These are phyloP conservation scores for Dunckerocampus dactyliophorus DNA, from an alignment of 2,113 vertebrate species.

Conservation along the genomic window DNA sequence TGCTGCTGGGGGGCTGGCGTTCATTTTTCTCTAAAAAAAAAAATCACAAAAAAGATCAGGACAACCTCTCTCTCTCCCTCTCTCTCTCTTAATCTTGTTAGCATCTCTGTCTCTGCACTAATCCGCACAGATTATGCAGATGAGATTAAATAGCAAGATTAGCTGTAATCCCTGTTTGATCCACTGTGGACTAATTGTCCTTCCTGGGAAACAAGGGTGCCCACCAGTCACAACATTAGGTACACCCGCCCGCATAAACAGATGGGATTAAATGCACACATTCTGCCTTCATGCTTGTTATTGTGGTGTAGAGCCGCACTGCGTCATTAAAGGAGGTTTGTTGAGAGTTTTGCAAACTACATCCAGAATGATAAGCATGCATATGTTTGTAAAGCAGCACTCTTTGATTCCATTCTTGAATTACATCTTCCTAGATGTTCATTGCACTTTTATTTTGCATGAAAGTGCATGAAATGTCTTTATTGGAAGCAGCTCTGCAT, in stretches of 20 bases:
- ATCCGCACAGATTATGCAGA: constrained; percentile 53
- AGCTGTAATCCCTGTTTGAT: constrained; percentile 54
- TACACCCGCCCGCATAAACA: not conserved
- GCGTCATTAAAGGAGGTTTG: too few species aligned
- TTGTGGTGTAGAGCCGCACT: too few species aligned
- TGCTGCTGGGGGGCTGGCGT: constrained; percentile 71
- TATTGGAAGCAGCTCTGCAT: too few species aligned
- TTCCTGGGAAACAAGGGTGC: constrained; percentile 16
- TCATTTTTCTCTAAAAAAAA: constrained; percentile 63
- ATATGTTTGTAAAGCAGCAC: too few species aligned
- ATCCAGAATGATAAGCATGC: too few species aligned
- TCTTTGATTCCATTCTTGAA: too few species aligned
- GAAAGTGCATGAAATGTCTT: too few species aligned
- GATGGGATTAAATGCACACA: not conserved
- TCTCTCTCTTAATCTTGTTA: constrained; percentile 39
- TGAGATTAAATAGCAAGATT: constrained; percentile 54
- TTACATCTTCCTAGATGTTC: too few species aligned
- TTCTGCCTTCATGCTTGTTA: not conserved
- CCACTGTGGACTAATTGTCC: constrained; percentile 39
- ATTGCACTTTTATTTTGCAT: too few species aligned
- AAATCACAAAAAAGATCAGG: not conserved
- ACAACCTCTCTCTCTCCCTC: not conserved
- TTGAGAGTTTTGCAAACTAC: too few species aligned
- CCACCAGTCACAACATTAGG: not conserved
- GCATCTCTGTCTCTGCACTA: constrained; percentile 23